These are phyloP conservation scores for Cheilosia grossa DNA, from an alignment of 2,888 invertebrate species.

Conservation along the genomic window DNA sequence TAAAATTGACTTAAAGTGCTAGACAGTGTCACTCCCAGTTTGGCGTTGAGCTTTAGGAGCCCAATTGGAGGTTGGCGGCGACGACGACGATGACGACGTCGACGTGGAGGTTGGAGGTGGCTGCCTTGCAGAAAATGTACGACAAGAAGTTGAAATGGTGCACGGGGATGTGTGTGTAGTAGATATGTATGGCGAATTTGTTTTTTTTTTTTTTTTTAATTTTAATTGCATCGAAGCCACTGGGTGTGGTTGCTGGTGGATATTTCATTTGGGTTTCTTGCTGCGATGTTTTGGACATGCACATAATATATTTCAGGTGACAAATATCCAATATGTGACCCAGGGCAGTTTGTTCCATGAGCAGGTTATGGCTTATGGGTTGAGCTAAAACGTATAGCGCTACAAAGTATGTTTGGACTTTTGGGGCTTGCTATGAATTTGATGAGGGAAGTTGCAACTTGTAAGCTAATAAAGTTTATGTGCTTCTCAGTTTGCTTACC, in stretches of 20 bases:
- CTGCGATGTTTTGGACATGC: slow-evolving; percentile 30
- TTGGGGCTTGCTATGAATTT: too few relatives aligned
- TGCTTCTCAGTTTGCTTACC: too few relatives aligned
- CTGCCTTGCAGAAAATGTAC: slow-evolving; percentile 48
- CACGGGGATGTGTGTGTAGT: neutral
- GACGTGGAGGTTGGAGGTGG: slow-evolving; percentile 52
- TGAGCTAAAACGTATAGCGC: too few relatives aligned
- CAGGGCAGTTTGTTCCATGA: neutral
- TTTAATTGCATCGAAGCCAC: slow-evolving; percentile 68
- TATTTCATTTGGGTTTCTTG: slow-evolving; percentile 33
- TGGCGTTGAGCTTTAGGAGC: slow-evolving; percentile 48
- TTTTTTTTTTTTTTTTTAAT: slow-evolving; percentile 22
- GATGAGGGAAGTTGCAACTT: too few relatives aligned
- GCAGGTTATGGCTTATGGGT: slow-evolving; percentile 10
- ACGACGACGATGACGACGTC: slow-evolving; percentile 22
- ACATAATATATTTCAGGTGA: slow-evolving; percentile 23
- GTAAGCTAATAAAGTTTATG: too few relatives aligned
- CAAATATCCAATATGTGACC: slow-evolving; percentile 24
- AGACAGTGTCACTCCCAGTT: slow-evolving; percentile 75
- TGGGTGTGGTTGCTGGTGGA: slow-evolving; percentile 50
- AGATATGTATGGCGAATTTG: neutral
- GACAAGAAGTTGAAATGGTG: slow-evolving; percentile 52
- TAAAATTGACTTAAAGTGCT: slow-evolving; percentile 74
- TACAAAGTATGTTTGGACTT: too few relatives aligned
- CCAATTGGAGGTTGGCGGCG: slow-evolving; percentile 43